Base-by-base conservation (phyloP, 2,113 vertebrate species). In the Semicossyphus pulcher region DNA sequence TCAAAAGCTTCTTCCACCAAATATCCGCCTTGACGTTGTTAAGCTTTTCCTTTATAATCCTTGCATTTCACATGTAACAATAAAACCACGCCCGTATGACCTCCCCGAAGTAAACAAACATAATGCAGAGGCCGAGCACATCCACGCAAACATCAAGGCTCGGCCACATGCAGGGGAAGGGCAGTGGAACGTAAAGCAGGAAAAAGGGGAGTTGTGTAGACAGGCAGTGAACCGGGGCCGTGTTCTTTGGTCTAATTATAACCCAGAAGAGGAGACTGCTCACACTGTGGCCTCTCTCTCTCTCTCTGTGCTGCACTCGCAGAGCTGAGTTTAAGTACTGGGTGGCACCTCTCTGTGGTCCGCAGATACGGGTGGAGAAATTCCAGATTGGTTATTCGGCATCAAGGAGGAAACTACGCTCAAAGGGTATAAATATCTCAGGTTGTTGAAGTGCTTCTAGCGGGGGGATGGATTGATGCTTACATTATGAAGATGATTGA, bases 171-270 rank as follows among this genome's bases (percentile, higher is more conserved):
- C 74, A 76, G 78, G 15, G 60, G 74, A 49, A 32, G 68, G 71
- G 68, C 74, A 76, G 76, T 49, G 75, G 31, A 71, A 78, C 51
- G n/a, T 63, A 68, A 74, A 76, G 82, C 76, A 61, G 57, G 41
- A 61, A 69, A 29, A 62, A 11, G 36, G 58, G 72, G 76, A 60
- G 73, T 51, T 41, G 66, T 72, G 63, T 65, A 45, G 86, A 78
- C 74, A 26, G 80, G 51, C 82, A 75, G 73, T 65, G 83, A 80
- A 84, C 60, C 36, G 64, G 47, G 72, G 69, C 70, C 42, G 29
- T 84, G 75, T 72, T 64, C 84, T 88, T 78, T 74, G 76, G 71
- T 85, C 85, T 89, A 90, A 92, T 89, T 89, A 89, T 84, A 91
- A 83, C 80, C 80, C 76, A 65, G 80, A 69, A 58, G 62, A 83